These are phyloP conservation scores for Salminus brasiliensis DNA, from an alignment of 2,113 vertebrate species.

Conservation along the genomic window DNA sequence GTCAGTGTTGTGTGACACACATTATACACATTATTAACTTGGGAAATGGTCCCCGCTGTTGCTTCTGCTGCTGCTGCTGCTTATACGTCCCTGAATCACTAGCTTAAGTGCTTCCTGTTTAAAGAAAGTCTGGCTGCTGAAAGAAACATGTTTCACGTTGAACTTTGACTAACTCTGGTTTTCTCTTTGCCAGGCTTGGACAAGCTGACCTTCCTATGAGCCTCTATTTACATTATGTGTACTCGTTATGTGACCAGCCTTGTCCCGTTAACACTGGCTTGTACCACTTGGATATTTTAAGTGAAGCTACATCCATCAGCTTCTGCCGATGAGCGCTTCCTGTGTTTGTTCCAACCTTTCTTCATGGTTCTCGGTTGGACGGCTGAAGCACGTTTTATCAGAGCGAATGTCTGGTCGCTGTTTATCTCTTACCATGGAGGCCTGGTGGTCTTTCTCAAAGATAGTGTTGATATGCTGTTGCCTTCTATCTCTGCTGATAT, in stretches of 20 bases:
- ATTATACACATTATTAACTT: constrained; percentile 50
- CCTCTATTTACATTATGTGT: constrained; percentile 1
- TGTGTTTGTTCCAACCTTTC: neutral
- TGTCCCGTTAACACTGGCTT: neutral
- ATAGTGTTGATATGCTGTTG: constrained; percentile 22
- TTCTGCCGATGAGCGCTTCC: neutral
- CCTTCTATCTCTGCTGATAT: constrained; percentile 17
- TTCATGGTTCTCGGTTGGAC: neutral
- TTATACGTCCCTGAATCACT: neutral
- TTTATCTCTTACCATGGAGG: constrained; percentile 11
- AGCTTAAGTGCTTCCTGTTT: constrained; percentile 42
- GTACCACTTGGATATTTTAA: neutral
- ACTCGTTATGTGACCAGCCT: neutral
- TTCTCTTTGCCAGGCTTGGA: neutral
- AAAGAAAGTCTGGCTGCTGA: neutral
- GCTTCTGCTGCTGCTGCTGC: neutral
- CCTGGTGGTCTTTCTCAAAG: constrained; percentile 29
- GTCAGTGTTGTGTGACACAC: constrained; percentile 44
- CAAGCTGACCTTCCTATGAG: neutral
- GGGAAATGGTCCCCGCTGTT: constrained; percentile 15
- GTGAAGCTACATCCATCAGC: neutral
- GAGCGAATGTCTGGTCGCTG: neutral
- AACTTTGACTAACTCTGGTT: neutral
- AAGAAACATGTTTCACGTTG: neutral
- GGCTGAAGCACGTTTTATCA: constrained; percentile 7